Conservation (phyloP, 2,888 invertebrate genomes). For the Agapetus fuscipes region DNA sequence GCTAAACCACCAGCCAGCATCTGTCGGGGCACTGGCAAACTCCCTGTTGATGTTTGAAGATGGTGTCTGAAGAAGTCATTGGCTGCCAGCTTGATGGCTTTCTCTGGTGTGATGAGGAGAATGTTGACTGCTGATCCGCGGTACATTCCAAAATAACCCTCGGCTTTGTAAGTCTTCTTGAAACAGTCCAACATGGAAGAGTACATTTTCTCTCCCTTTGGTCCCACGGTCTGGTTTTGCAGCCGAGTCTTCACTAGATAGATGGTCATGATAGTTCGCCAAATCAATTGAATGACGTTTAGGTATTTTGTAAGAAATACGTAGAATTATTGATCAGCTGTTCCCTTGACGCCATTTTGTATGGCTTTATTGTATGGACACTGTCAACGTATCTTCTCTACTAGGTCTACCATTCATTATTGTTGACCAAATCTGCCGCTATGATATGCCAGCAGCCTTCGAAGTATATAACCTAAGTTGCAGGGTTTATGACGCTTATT, state of each 20-base stretch:
- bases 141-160: conserved; percentile 98
- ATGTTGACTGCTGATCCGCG: conserved; percentile 98
- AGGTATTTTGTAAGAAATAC: too few relatives aligned
- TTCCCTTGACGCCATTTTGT: too few relatives aligned
- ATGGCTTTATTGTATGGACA: too few relatives aligned
- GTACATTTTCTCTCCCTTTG: conserved; percentile 86
- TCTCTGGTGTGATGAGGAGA: conserved; percentile 95
- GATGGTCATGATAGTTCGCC: too few relatives aligned
- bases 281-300: too few relatives aligned
- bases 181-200: conserved; percentile 97
- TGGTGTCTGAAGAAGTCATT: conserved; percentile 94
- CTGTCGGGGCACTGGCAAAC: conserved; percentile 70
- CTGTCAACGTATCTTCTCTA: too few relatives aligned
- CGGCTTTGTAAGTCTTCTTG: conserved; percentile 81
- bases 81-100: conserved; percentile 96
- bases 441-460: too few relatives aligned
- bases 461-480: too few relatives aligned
- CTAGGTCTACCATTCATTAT: too few relatives aligned
- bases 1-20: conserved; percentile 92
- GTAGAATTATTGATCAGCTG: too few relatives aligned
- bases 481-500: too few relatives aligned
- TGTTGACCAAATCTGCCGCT: too few relatives aligned
- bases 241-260: conserved; percentile 95
- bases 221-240: conserved; percentile 90
- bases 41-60: conserved; percentile 69